phyloP scores from a whole-genome alignment of 2,888 invertebrate species.

The Agrotis segetum region DNA sequence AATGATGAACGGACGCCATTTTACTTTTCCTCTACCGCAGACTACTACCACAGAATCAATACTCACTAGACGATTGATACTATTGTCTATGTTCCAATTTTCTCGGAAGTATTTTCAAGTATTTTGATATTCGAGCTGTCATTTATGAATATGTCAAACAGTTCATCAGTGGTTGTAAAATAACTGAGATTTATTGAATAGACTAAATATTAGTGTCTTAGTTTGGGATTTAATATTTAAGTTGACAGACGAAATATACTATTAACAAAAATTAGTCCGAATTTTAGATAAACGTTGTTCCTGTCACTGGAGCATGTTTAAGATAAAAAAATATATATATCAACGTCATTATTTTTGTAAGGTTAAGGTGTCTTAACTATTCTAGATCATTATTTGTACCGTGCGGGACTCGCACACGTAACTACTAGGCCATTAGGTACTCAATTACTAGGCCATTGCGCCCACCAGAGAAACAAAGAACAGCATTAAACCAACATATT shows the following conservation, averaged over 20 bases:
- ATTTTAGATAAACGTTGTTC: too few relatives aligned
- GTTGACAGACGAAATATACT: not conserved
- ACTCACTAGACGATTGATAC: not conserved
- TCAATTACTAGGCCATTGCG: too few relatives aligned
- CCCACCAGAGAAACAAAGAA: not conserved
- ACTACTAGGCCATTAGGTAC: too few relatives aligned
- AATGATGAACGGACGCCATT: not conserved
- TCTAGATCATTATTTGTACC: too few relatives aligned
- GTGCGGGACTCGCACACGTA: too few relatives aligned
- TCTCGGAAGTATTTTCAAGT: not conserved
- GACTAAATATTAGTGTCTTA: not conserved
- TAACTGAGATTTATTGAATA: not conserved
- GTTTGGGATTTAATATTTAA: not conserved
- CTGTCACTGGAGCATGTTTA: too few relatives aligned
- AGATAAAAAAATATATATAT: too few relatives aligned
- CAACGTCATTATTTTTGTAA: too few relatives aligned
- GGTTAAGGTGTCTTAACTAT: too few relatives aligned
- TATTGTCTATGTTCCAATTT: not conserved
- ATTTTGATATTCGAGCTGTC: not conserved
- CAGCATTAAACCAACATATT: slow-evolving; percentile 33
- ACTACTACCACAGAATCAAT: not conserved
- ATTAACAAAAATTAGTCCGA: too few relatives aligned
- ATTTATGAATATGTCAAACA: not conserved
- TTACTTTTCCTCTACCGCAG: too few relatives aligned
- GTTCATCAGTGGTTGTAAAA: not conserved